Evolutionary conservation across 1,140 invertebrate species (phyloP).

Genomic region (Saccostrea cuccullata): DNA sequence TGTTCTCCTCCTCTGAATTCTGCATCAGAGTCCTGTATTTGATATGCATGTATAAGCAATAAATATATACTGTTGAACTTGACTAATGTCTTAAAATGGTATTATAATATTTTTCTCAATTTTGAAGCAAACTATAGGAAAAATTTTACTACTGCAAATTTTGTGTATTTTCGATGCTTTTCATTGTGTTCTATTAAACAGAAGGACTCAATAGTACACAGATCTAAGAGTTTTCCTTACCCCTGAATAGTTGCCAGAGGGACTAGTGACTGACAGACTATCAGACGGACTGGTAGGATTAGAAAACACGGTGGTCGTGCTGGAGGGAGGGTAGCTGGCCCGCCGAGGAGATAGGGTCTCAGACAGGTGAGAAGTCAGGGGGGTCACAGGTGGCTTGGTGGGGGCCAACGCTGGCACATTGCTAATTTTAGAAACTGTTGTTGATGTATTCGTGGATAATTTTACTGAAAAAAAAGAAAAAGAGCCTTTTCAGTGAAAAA

Average conservation of each 20-base stretch:
- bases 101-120: too few relatives aligned
- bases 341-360: neutral
- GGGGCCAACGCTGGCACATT: constrained; percentile 1
- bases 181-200: too few relatives aligned
- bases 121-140: too few relatives aligned
- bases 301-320: neutral
- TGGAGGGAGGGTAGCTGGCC: neutral
- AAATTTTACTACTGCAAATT: too few relatives aligned
- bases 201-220: too few relatives aligned
- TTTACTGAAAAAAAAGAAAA: neutral
- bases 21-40: constrained; percentile 4
- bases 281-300: constrained; percentile 13
- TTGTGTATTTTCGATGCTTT: too few relatives aligned
- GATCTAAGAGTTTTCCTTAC: neutral
- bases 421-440: neutral
- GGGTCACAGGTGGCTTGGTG: neutral
- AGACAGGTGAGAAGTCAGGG: neutral
- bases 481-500: neutral
- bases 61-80: neutral
- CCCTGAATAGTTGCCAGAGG: constrained; percentile 7
- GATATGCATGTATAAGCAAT: neutral
- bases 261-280: neutral
- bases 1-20: constrained; percentile 68
- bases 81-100: too few relatives aligned
- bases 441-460: neutral